These are phyloP conservation scores for Caenorhabditis sp. DNA, from an alignment of 2,888 invertebrate species.

Conservation along the genomic window DNA sequence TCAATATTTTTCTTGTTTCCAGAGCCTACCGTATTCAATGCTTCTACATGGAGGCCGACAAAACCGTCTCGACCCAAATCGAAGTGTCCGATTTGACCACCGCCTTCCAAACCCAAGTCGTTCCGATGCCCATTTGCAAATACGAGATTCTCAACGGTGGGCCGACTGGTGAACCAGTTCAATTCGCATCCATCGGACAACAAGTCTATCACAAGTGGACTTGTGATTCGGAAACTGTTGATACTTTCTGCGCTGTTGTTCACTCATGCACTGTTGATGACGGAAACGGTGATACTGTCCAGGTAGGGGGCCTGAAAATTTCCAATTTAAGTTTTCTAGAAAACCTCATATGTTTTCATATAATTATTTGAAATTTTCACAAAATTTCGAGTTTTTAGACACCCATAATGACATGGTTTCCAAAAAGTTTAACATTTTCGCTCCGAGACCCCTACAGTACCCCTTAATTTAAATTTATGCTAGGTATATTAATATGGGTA, in stretches of 20 bases:
- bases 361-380: too few relatives aligned
- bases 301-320: conserved; percentile 14
- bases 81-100: conserved; percentile 67
- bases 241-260: conserved; percentile 67
- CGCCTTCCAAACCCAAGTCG: conserved; percentile 65
- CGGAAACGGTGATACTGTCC: conserved; percentile 62
- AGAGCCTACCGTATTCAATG: conserved; percentile 68
- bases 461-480: too few relatives aligned
- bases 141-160: conserved; percentile 67
- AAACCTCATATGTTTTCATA: too few relatives aligned
- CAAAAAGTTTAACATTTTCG: too few relatives aligned
- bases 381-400: too few relatives aligned
- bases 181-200: conserved; percentile 66
- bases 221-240: conserved; percentile 64
- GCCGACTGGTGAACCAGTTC: conserved; percentile 62
- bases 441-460: too few relatives aligned
- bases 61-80: conserved; percentile 63
- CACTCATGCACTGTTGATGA: conserved; percentile 67
- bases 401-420: too few relatives aligned
- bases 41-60: conserved; percentile 70
- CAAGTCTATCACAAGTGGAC: conserved; percentile 67
- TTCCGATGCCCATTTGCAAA: conserved; percentile 67
- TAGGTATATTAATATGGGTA: too few relatives aligned
- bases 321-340: too few relatives aligned
- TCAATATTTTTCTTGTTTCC: too few relatives aligned